Base-by-base conservation (phyloP, 2,888 invertebrate genomes). In the Dioctria linearis region DNA sequence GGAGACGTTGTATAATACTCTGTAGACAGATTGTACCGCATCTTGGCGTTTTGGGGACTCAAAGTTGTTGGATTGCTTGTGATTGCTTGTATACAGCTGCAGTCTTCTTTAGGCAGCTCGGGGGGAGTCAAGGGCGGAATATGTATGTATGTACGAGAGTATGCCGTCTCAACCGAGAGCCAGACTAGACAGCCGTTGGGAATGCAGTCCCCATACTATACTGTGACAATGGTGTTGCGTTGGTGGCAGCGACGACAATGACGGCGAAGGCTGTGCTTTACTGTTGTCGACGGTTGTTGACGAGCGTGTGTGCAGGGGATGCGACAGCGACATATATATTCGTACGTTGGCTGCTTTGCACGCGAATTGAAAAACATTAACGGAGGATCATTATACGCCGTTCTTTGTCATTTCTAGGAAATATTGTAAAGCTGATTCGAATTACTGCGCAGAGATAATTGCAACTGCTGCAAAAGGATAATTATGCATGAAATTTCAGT, bases 381-480 rank as follows among this genome's bases (percentile, higher is more conserved):
- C 63, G 9, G 51, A 61, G 37, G 76, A 76, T 76, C 76, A 63
- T 76, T 63, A 51, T 63, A 49, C 46, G 37, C 39, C 46, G 63
- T 61, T 25, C 63, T 63, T 76, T 76, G 63, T 76, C 76, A 76
- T 76, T 76, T 63, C 76, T 76, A 76, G 76, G 76, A 76, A 76
- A 76, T 76, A 61, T 76, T 46, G 61, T 11, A 61, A 76, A 76
- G 25, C 42, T 61, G 49, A 43, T 49, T 76, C 43, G 61, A 61
- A 76, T 76, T 40, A 37, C 61, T 11, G 76, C 13, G 39, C 37
- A 63, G n/a, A 46, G 61, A 49, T 76, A 63, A 63, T 76, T 76
- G 46, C 51, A 63, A 9, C 61, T 4, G 63, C 63, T 39, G 61
- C 63, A 37, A 76, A 76, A 76, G 63, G 76, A 63, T 63, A 76